phyloP scores from a whole-genome alignment of 2,113 vertebrate species.

The Phalacrocorax pelagicus region DNA sequence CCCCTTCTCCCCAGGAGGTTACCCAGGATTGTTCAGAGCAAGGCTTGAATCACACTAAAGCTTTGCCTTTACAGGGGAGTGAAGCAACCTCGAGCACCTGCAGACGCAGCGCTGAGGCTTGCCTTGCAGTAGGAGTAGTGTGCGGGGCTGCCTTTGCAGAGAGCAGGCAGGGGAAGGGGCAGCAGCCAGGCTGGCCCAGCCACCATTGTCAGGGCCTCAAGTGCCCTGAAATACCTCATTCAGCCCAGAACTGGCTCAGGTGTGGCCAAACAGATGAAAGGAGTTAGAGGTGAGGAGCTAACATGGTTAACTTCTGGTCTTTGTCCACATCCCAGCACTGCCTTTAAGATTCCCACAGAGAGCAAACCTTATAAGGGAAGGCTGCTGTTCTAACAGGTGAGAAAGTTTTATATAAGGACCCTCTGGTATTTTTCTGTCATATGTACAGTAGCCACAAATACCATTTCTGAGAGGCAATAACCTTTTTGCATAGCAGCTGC shows the following conservation, averaged over 20 bases:
- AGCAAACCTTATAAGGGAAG: not conserved
- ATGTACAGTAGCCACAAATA: not conserved
- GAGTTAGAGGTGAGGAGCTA: not conserved
- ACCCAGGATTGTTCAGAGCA: not conserved
- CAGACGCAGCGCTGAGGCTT: accelerated
- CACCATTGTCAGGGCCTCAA: not conserved
- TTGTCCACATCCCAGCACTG: not conserved
- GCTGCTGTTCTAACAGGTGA: not conserved
- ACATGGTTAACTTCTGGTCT: not conserved
- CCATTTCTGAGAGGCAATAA: not conserved
- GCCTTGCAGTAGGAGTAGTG: not conserved
- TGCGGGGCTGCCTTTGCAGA: not conserved
- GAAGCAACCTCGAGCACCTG: accelerated
- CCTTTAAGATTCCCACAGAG: not conserved
- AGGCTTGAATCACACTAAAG: not conserved
- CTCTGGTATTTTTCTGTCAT: not conserved
- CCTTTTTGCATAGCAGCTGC: not conserved
- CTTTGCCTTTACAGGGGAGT: not conserved
- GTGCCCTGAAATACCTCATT: not conserved
- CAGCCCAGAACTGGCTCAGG: not conserved
- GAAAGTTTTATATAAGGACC: not conserved
- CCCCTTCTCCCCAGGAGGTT: not conserved
- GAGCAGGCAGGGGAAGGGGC: not conserved
- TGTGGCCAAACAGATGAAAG: not conserved
- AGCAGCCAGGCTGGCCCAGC: not conserved